Evolutionary conservation across 2,797 vertebrate genomes (phyloP).

Genomic region (Natrix natrix): DNA sequence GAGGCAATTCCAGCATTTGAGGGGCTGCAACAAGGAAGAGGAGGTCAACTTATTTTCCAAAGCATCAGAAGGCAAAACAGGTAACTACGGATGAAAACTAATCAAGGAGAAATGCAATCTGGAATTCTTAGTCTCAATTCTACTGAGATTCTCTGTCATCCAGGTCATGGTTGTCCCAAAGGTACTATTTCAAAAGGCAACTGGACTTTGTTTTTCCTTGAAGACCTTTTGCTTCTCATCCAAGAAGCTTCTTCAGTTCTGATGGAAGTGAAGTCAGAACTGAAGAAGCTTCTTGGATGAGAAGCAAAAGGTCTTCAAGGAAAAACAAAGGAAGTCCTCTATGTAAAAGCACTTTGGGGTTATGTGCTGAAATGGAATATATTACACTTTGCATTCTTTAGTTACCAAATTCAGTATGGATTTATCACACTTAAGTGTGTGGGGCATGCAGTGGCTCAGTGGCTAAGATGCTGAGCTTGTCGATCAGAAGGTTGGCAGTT

Average conservation of each 20-base stretch:
- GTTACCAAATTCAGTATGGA: constrained; percentile 9
- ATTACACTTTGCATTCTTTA: constrained; percentile 9
- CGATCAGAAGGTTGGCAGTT: no score
- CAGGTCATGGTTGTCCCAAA: neutral
- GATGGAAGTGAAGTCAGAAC: neutral
- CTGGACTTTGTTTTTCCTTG: neutral
- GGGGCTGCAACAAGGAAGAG: no score
- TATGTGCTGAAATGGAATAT: constrained; percentile 11
- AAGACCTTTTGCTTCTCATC: neutral
- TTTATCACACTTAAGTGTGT: no score
- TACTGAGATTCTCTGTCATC: neutral
- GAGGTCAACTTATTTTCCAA: no score
- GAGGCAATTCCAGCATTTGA: no score
- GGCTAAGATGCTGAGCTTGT: no score
- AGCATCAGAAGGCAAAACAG: no score
- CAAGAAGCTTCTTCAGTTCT: neutral
- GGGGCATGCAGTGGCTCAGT: no score
- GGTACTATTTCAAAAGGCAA: neutral
- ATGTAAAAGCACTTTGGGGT: neutral
- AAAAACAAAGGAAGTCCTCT: neutral
- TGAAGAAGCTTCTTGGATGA: neutral
- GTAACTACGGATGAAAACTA: no score
- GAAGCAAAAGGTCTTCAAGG: neutral
- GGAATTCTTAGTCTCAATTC: no score
- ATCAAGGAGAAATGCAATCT: no score